Evolutionary conservation across 1,140 invertebrate genomes (phyloP).

Genomic region (Eriosoma lanigerum): DNA sequence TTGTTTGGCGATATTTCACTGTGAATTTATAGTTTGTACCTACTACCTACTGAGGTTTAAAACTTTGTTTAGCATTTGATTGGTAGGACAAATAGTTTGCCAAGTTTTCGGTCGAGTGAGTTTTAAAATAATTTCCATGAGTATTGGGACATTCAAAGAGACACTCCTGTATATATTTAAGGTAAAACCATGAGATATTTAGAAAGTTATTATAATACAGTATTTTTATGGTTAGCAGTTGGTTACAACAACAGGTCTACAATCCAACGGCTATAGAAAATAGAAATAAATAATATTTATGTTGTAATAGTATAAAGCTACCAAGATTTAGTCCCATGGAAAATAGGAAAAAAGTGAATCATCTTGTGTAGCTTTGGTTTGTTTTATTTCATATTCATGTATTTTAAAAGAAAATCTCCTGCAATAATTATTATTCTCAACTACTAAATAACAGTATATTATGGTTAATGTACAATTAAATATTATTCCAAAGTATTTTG

Average conservation of each 20-base stretch:
- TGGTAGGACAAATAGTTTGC: not conserved
- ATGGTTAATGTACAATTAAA: too few relatives aligned
- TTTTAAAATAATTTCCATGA: not conserved
- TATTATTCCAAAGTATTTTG: not conserved
- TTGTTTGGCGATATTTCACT: not conserved
- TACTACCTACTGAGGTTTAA: not conserved
- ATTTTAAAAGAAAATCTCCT: not conserved
- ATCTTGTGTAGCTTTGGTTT: too few relatives aligned
- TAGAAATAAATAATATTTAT: not conserved
- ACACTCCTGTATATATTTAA: not conserved
- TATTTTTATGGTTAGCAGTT: not conserved
- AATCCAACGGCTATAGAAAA: not conserved
- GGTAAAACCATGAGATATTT: not conserved
- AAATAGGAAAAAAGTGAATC: too few relatives aligned
- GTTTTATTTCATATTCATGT: not conserved
- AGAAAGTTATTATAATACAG: too few relatives aligned
- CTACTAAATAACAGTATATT: not conserved
- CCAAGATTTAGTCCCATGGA: too few relatives aligned
- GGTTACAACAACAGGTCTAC: not conserved
- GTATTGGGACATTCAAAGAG: not conserved
- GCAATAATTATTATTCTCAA: too few relatives aligned
- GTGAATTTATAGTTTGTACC: slow-evolving; percentile 2
- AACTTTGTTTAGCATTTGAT: not conserved
- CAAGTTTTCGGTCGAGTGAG: not conserved
- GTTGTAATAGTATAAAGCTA: not conserved